These are phyloP conservation scores for Fregetta grallaria DNA, from an alignment of 2,113 vertebrate genomes.

Conservation along the genomic window DNA sequence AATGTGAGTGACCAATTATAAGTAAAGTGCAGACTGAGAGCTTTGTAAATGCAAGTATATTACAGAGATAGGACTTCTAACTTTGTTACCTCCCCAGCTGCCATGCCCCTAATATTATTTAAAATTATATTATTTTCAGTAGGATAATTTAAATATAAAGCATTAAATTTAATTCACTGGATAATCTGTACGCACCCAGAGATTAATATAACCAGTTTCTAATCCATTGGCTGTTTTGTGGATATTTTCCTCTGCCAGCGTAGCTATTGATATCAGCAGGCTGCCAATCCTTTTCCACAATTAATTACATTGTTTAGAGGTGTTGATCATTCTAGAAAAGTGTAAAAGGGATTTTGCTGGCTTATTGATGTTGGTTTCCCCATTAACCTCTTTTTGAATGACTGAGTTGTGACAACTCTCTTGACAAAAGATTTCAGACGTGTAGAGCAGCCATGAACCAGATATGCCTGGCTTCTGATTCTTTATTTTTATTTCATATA, in stretches of 20 bases:
- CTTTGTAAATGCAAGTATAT: slow-evolving; percentile 40
- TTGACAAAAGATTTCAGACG: background rate
- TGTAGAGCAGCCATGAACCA: background rate
- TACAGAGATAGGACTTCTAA: background rate
- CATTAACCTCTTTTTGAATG: background rate
- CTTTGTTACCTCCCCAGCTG: background rate
- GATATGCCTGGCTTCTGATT: background rate
- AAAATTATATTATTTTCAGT: background rate
- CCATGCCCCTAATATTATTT: background rate
- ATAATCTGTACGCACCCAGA: background rate
- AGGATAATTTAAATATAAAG: background rate
- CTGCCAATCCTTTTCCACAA: background rate
- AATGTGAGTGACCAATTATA: slow-evolving; percentile 25
- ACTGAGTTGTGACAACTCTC: background rate
- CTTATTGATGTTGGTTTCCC: background rate
- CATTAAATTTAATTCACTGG: background rate
- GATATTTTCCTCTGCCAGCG: background rate
- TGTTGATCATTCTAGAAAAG: background rate
- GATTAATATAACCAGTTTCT: background rate
- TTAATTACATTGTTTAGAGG: background rate
- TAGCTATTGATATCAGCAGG: background rate
- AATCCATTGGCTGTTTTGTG: background rate
- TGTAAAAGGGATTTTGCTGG: background rate
- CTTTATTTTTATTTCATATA: background rate
- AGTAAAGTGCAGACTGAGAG: slow-evolving; percentile 33